A percentile compares a stretch with the other conserved stretches of the same genome.
Evolutionary conservation across 2,888 invertebrate genomes (phyloP).

Genomic region (Meteorus colon): DNA sequence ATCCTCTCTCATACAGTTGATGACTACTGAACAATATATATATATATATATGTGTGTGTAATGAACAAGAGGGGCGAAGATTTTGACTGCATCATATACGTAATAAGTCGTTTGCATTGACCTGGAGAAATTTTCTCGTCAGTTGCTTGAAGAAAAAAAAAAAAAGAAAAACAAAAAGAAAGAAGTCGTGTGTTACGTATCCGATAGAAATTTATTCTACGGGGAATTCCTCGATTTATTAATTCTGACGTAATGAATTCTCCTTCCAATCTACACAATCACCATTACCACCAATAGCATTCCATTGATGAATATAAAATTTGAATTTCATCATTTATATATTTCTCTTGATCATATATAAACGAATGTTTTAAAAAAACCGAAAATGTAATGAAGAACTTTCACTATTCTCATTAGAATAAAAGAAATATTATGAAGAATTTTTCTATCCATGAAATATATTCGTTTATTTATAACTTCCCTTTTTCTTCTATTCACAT

Average conservation of each 20-base stretch:
- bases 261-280: background rate
- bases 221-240: slow-evolving; percentile 8
- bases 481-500: background rate
- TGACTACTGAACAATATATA: background rate
- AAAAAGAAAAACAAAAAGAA: background rate
- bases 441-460: no score
- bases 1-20: background rate
- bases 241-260: slow-evolving; percentile 7
- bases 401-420: background rate
- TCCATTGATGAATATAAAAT: background rate
- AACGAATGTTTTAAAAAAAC: background rate
- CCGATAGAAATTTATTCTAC: background rate
- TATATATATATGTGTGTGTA: background rate
- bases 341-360: background rate
- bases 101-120: slow-evolving; percentile 14
- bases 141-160: background rate
- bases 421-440: background rate
- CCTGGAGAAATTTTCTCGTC: slow-evolving; percentile 9
- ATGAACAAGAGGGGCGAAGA: background rate
- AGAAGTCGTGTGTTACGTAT: background rate
- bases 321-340: background rate
- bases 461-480: background rate
- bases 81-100: background rate
- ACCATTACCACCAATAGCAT: background rate
- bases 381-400: background rate